Evolutionary conservation across 1,140 invertebrate genomes (phyloP).

Genomic region (Solenopsis fugax): DNA sequence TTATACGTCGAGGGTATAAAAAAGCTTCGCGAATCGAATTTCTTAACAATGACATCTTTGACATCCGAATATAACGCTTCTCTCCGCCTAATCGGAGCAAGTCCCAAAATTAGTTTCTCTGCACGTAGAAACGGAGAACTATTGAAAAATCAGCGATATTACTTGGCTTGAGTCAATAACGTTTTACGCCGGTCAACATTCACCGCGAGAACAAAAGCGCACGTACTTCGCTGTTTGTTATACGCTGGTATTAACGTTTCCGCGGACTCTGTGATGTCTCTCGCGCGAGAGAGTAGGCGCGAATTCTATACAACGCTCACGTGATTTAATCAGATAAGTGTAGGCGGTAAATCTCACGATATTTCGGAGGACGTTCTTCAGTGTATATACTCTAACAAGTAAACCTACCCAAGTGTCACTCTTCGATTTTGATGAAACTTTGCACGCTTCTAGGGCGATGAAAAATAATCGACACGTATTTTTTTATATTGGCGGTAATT

Average conservation of each 20-base stretch:
- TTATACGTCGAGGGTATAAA: neutral
- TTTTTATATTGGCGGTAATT: too few relatives aligned
- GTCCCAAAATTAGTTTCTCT: conserved; percentile 19
- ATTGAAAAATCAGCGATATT: conserved; percentile 17
- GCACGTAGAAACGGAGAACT: neutral
- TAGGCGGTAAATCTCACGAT: neutral
- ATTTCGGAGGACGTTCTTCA: neutral
- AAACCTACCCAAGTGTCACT: too few relatives aligned
- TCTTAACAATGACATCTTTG: conserved; percentile 6
- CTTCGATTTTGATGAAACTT: too few relatives aligned
- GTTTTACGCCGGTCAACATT: conserved; percentile 47
- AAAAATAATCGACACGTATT: too few relatives aligned
- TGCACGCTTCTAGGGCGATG: too few relatives aligned
- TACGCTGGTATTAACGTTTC: conserved; percentile 55
- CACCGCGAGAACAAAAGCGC: conserved; percentile 46
- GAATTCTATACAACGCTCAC: neutral
- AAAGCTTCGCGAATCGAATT: conserved; percentile 3
- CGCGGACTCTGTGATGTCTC: conserved; percentile 32
- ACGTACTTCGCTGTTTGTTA: conserved; percentile 34
- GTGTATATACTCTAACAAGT: neutral
- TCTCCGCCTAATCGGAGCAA: neutral
- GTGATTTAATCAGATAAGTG: neutral
- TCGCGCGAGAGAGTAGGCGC: conserved; percentile 28
- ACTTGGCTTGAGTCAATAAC: conserved; percentile 24
- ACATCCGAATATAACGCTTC: neutral